These are phyloP conservation scores for Allygus modestus DNA, from an alignment of 2,888 invertebrate species.

Conservation along the genomic window DNA sequence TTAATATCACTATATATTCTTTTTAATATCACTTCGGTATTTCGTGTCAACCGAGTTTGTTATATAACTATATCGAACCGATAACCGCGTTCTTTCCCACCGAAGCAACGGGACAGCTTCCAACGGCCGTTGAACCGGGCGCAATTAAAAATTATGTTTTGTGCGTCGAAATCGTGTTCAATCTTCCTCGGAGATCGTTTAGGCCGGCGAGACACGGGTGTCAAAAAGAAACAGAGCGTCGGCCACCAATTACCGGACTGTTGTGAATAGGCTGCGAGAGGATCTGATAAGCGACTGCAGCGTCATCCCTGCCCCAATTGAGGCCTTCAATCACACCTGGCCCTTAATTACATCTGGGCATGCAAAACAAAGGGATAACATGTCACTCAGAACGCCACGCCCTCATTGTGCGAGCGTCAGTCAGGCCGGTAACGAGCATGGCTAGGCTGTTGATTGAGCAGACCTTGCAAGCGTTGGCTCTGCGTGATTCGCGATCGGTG, in stretches of 20 bases:
- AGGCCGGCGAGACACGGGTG: slow-evolving; percentile 45
- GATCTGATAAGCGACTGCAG: slow-evolving; percentile 47
- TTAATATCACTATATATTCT: too few species aligned
- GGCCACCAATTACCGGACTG: slow-evolving; percentile 27
- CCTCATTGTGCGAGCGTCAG: slow-evolving; percentile 17
- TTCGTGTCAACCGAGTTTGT: too few species aligned
- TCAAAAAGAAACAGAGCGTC: slow-evolving; percentile 56
- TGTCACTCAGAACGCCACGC: slow-evolving; percentile 28
- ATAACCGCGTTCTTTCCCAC: background rate
- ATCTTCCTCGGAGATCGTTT: slow-evolving; percentile 57
- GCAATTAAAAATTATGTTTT: slow-evolving; percentile 58
- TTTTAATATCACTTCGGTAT: too few species aligned
- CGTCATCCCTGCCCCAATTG: slow-evolving; percentile 36
- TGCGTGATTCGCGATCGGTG: too few species aligned
- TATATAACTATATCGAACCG: background rate
- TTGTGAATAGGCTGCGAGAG: slow-evolving; percentile 23
- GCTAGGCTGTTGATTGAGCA: background rate
- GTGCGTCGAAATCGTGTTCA: slow-evolving; percentile 59
- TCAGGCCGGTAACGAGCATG: background rate
- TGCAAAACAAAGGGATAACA: slow-evolving; percentile 49
- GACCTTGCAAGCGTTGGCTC: too few species aligned
- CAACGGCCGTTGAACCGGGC: slow-evolving; percentile 46
- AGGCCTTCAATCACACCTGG: slow-evolving; percentile 47
- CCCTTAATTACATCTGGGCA: slow-evolving; percentile 24
- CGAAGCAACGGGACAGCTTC: background rate